These are phyloP conservation scores for Trypoxylus dichotomus DNA, from an alignment of 1,140 invertebrate species.

Conservation along the genomic window DNA sequence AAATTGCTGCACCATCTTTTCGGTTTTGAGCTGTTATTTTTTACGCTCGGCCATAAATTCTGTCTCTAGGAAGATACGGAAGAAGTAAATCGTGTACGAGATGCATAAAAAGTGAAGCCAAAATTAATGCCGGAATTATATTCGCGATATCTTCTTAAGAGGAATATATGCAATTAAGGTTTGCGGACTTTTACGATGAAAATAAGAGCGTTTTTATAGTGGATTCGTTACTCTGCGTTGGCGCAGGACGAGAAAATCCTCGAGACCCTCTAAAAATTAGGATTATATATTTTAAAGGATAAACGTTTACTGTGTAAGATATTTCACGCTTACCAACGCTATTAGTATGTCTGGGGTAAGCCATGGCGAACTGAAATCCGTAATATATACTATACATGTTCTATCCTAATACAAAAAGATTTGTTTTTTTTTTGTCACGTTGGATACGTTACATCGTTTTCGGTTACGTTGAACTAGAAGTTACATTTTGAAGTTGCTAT, in stretches of 20 bases:
- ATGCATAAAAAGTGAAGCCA: background rate
- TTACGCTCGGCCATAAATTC: too few species aligned
- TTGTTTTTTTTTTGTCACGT: too few species aligned
- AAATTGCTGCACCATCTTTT: too few species aligned
- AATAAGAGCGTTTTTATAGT: background rate
- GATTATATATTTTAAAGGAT: slow-evolving; percentile 4
- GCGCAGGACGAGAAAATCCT: background rate
- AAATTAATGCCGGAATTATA: background rate
- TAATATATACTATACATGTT: too few species aligned
- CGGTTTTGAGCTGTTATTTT: too few species aligned
- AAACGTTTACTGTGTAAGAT: background rate
- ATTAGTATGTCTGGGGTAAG: too few species aligned
- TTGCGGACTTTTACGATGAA: background rate
- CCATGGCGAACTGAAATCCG: too few species aligned
- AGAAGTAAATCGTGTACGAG: background rate
- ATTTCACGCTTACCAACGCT: background rate
- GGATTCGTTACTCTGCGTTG: background rate
- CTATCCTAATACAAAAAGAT: too few species aligned
- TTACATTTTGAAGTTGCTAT: too few species aligned
- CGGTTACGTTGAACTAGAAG: too few species aligned
- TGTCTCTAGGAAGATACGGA: background rate
- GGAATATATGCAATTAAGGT: background rate
- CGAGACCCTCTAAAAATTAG: background rate
- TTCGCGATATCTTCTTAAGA: background rate
- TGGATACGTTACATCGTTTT: too few species aligned